Base-by-base conservation (phyloP, 2,888 invertebrate species). In the Piscicola geometra region DNA sequence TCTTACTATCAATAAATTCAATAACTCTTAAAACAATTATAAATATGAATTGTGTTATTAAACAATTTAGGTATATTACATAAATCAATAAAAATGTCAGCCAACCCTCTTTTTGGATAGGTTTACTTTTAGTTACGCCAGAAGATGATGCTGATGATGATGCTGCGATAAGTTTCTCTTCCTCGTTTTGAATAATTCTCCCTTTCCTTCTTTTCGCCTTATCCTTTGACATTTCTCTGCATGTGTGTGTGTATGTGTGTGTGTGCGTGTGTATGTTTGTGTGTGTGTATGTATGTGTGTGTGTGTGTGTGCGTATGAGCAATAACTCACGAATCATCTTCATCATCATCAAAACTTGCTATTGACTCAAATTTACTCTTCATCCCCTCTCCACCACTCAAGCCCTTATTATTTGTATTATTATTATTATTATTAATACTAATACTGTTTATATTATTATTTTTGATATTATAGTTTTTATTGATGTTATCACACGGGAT, bases 211-310 rank as follows among this genome's bases (percentile, higher is more conserved):
- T 30, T 9, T 28, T 28, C 21, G 64, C 30, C 21, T 64, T n/a
- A 28, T 64, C 30, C 9, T 64, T n/a, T n/a, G n/a, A n/a, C n/a
- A n/a, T n/a, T n/a, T 64, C 9, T 28, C 9, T 64, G 64, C 21
- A 50, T 67, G 75, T 41, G 68, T 33, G 68, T 41, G 67, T 67
- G 32, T 41, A 68, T 67, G 75, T 68, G 35, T 69, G 33, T 47
- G 32, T 52, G 35, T 47, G 52, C 52, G 50, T 50, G 52, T 69
- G 71, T 52, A 33, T 75, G 50, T 47, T 32, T 69, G 52, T 68
- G 52, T 69, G 35, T 47, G 35, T 70, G 69, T 74, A 25, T 36
- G n/a, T 74, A 0, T 66, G 41, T 33, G 36, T 33, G 47, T 41
- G 28, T 47, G 50, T 35, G 2, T 71, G 25, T 5, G 41, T 71